A percentile compares a stretch with the other conserved stretches of the same genome.
These are phyloP conservation scores for Gymnorhina tibicen DNA, from an alignment of 2,113 vertebrate genomes.

Conservation along the genomic window DNA sequence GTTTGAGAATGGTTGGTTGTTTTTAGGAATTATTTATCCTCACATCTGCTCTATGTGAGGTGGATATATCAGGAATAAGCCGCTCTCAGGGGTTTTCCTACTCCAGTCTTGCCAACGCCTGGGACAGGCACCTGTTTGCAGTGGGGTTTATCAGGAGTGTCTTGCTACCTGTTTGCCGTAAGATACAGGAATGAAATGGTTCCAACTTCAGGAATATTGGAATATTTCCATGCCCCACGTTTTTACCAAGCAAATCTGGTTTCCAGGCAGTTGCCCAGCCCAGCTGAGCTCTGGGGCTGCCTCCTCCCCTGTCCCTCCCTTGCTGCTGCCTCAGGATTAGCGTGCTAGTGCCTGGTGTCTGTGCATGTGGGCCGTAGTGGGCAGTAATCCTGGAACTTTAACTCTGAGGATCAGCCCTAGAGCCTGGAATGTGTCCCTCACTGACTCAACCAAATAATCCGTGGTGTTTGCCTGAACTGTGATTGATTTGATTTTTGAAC, in stretches of 20 bases:
- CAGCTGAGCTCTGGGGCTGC: background rate
- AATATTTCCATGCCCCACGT: background rate
- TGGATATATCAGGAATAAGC: background rate
- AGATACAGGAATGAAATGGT: background rate
- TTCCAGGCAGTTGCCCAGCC: background rate
- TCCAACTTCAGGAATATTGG: background rate
- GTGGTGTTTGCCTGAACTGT: constrained; percentile 36
- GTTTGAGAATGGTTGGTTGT: background rate
- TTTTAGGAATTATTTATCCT: background rate
- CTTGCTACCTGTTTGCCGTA: background rate
- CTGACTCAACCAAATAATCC: constrained; percentile 1
- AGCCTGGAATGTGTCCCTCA: constrained; percentile 37
- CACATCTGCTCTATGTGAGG: accelerated
- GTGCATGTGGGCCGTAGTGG: constrained; percentile 51
- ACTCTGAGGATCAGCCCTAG: constrained; percentile 11
- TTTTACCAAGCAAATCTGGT: background rate
- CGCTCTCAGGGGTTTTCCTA: background rate
- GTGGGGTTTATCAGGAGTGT: background rate
- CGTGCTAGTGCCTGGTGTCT: constrained; percentile 41
- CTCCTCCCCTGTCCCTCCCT: constrained; percentile 43
- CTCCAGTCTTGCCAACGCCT: accelerated
- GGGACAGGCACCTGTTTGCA: background rate
- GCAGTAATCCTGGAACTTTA: background rate
- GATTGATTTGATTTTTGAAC: background rate
- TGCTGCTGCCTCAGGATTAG: background rate